These are phyloP conservation scores for Lutraria rhynchaena DNA, from an alignment of 1,140 invertebrate genomes.

Conservation along the genomic window DNA sequence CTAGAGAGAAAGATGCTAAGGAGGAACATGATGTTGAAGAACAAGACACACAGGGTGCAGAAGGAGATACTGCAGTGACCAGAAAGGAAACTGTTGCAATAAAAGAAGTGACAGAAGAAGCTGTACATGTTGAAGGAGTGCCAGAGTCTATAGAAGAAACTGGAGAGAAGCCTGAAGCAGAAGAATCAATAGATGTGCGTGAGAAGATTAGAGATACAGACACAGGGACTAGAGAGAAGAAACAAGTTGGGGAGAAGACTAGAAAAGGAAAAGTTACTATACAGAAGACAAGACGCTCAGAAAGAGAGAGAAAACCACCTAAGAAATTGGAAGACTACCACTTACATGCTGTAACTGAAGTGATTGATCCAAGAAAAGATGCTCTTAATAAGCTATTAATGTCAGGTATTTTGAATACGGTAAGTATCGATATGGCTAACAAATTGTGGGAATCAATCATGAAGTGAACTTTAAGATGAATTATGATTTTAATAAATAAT, in stretches of 20 bases:
- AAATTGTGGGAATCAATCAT: not conserved
- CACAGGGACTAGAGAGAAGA: not conserved
- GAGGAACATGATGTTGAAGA: not conserved
- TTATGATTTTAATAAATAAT: too few species aligned
- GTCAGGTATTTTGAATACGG: not conserved
- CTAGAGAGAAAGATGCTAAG: not conserved
- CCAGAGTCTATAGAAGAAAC: too few species aligned
- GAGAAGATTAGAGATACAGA: too few species aligned
- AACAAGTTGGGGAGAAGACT: not conserved
- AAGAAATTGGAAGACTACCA: not conserved
- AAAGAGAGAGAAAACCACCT: not conserved
- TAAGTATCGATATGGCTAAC: not conserved
- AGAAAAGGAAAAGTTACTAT: not conserved
- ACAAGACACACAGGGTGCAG: too few species aligned
- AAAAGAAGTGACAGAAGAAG: too few species aligned
- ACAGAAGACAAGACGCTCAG: not conserved
- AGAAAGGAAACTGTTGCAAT: too few species aligned
- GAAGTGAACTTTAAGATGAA: too few species aligned
- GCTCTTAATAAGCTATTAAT: conserved; percentile 6
- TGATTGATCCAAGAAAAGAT: not conserved
- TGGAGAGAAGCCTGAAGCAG: too few species aligned
- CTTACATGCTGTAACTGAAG: too few species aligned
- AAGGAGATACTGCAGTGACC: too few species aligned
- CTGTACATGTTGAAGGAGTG: too few species aligned
- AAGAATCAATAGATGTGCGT: too few species aligned